phyloP scores from a whole-genome alignment of 2,113 vertebrate species.

The Cricetomys ansorgei region DNA sequence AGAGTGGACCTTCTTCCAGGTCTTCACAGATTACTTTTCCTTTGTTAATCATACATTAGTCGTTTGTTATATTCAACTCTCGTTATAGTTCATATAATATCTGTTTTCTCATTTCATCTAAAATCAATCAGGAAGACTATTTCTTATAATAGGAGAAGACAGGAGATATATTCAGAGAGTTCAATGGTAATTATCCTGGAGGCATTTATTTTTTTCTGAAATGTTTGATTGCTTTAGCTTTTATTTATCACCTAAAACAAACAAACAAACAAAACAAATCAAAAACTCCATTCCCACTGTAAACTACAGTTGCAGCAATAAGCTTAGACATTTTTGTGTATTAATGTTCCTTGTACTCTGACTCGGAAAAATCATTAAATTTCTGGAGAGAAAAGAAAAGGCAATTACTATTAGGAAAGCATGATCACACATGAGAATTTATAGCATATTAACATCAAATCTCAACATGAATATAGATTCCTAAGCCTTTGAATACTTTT shows the following conservation, averaged over 20 bases:
- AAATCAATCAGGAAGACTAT: neutral
- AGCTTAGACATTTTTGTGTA: constrained; percentile 1
- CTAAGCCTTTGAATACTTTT: neutral
- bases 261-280: too few species aligned
- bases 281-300: neutral
- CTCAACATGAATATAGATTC: neutral
- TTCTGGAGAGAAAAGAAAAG: constrained; percentile 38
- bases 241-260: constrained; percentile 32
- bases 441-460: neutral
- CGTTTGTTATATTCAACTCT: constrained; percentile 33
- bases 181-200: neutral
- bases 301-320: neutral
- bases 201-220: constrained; percentile 28
- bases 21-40: neutral
- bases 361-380: constrained; percentile 67
- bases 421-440: constrained; percentile 45
- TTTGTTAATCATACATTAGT: constrained; percentile 1
- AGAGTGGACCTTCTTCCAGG: neutral
- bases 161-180: too few species aligned
- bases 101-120: neutral
- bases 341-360: constrained; percentile 42
- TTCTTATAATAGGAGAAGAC: constrained; percentile 1
- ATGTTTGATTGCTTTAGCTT: constrained; percentile 17
- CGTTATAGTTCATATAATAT: neutral
- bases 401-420: constrained; percentile 53